A percentile compares a stretch with the other conserved stretches of the same genome.
Evolutionary conservation across 2,797 vertebrate species (phyloP).

Genomic region (Xenentodon cancila): DNA sequence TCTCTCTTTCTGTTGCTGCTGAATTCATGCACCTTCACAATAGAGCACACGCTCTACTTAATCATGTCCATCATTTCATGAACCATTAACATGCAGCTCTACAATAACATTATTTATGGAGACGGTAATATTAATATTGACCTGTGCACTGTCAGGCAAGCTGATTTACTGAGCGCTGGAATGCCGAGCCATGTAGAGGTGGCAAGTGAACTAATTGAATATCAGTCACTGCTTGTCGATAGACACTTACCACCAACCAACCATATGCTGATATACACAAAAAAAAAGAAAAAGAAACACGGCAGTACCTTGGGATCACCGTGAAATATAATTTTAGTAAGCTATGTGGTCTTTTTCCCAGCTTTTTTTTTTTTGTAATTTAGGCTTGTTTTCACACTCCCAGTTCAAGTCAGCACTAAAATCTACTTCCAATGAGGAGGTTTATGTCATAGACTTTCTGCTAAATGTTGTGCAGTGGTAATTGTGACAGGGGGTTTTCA

Average conservation of each 20-base stretch:
- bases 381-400: slow-evolving; percentile 3
- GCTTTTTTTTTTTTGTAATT: no score
- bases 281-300: slow-evolving; percentile 7
- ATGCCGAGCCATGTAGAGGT: slow-evolving; percentile 53
- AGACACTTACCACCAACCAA: slow-evolving; percentile 33
- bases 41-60: slow-evolving; percentile 45
- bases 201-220: slow-evolving; percentile 75
- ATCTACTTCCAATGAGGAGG: slow-evolving; percentile 4
- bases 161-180: slow-evolving; percentile 68
- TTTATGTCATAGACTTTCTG: slow-evolving; percentile 24
- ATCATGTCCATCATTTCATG: slow-evolving; percentile 69
- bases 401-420: slow-evolving; percentile 9
- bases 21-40: slow-evolving; percentile 53
- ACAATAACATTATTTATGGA: slow-evolving; percentile 80
- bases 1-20: slow-evolving; percentile 41
- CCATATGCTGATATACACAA: slow-evolving; percentile 10
- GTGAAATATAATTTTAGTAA: no score
- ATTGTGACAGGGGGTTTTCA: slow-evolving; percentile 60
- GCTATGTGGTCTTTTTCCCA: no score
- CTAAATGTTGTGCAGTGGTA: slow-evolving; percentile 21
- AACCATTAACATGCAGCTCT: slow-evolving; percentile 68
- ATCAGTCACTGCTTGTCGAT: slow-evolving; percentile 57
- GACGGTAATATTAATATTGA: slow-evolving; percentile 79
- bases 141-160: slow-evolving; percentile 62
- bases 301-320: no score